Base-by-base conservation (phyloP, 2,888 invertebrate species). In the Rhingia campestris region DNA sequence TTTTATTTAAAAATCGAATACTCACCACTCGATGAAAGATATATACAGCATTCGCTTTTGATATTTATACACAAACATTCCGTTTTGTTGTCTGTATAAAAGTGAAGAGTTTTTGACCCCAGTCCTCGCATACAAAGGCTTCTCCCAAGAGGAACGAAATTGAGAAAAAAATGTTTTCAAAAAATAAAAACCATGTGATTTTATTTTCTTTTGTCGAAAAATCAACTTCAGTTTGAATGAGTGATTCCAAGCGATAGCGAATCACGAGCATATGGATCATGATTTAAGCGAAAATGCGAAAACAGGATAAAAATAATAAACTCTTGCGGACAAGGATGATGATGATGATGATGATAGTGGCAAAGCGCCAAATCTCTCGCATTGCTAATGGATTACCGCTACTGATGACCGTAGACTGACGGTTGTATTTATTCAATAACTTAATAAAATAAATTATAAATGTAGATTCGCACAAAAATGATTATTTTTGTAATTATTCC, bases 281-380 rank as follows among this genome's bases (percentile, higher is more conserved):
- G 67, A 69, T 79, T 69, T 35, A 73, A 81, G 67, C 76, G 66
- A 70, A 81, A 70, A 70, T 58, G 41, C 49, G 49, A 54, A 63
- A 70, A 41, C 14, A 47, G 43, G 22, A 72, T 49, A 72, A 58
- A 45, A 66, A 63, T 54, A 63, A 63, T 61, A 76, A 81, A 77
- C 58, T 69, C 64, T 43, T 75, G 22, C 22, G 22, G 22, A 1
- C 69, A 56, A 6, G 39, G 7, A 45, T 79, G 22, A 22, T 22
- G 22, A 22, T 22, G 22, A 22, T 22, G 22, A 22, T 22, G 22
- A 22, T 22, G 22, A 22, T 22, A 22, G 22, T 22, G 77, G 82
- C 67, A 63, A 4, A 7, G 12, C 9, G 77, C 82, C 79, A 79
- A 64, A 41, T 59, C 51, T 69, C 39, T 47, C 70, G 64, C 69